Evolutionary conservation across 2,888 invertebrate species (phyloP).

Genomic region (Crossocerus cetratus): DNA sequence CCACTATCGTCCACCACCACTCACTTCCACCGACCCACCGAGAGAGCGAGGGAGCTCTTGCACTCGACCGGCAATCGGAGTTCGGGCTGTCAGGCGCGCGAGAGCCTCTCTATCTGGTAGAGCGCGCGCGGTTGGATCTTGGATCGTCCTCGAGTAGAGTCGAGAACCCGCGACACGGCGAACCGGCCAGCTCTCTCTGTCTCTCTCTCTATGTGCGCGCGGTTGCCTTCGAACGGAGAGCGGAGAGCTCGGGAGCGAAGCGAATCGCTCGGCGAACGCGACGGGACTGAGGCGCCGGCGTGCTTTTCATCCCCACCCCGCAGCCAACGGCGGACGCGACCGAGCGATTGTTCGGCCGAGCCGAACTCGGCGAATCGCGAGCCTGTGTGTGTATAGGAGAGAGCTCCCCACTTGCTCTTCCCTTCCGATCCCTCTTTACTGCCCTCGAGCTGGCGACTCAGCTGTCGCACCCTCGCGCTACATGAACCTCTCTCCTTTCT

Average conservation of each 20-base stretch:
- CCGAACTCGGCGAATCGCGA: not conserved
- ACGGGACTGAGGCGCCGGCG: constrained; percentile 74
- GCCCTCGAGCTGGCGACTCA: constrained; percentile 37
- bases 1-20: too few relatives aligned
- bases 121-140: too few relatives aligned
- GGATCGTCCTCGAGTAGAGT: too few relatives aligned
- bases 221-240: not conserved
- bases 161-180: constrained; percentile 2
- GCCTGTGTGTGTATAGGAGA: not conserved
- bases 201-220: constrained; percentile 25
- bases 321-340: constrained; percentile 24
- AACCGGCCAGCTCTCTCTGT: constrained; percentile 16
- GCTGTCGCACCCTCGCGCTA: constrained; percentile 34
- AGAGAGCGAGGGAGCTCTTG: too few relatives aligned
- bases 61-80: too few relatives aligned
- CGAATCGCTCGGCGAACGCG: constrained; percentile 63
- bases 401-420: constrained; percentile 1
- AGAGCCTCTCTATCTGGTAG: too few relatives aligned
- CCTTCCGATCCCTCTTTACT: constrained; percentile 24
- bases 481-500: not conserved
- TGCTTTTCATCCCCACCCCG: constrained; percentile 66
- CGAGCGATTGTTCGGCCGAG: not conserved
- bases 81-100: too few relatives aligned
- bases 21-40: not conserved
- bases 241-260: constrained; percentile 29